These are phyloP conservation scores for Synaphobranchus kaupii DNA, from an alignment of 2,797 vertebrate species.

Conservation along the genomic window DNA sequence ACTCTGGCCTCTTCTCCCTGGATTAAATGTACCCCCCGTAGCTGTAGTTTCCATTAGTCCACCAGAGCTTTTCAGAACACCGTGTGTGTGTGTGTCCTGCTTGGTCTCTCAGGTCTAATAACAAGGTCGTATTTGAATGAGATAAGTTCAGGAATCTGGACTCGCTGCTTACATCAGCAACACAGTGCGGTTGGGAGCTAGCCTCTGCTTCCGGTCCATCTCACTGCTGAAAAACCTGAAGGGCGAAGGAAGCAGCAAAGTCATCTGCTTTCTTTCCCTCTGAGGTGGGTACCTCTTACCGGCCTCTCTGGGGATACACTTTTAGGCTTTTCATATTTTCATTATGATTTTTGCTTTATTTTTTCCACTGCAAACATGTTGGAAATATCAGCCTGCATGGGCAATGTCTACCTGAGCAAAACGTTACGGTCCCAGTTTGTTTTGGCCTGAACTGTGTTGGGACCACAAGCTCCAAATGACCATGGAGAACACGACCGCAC, in stretches of 20 bases:
- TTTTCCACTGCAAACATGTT: not conserved
- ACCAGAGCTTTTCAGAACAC: not conserved
- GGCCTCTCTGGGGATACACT: not conserved
- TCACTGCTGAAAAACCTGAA: not conserved
- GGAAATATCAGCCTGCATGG: not conserved
- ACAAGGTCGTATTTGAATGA: slow-evolving; percentile 24
- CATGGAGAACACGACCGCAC: no score
- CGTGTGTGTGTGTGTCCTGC: slow-evolving; percentile 5
- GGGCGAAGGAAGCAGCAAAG: not conserved
- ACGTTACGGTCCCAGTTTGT: not conserved
- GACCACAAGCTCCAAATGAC: not conserved
- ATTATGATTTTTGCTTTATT: not conserved
- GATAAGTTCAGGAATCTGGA: not conserved
- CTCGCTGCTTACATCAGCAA: not conserved
- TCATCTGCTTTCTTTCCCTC: not conserved
- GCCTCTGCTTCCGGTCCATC: not conserved
- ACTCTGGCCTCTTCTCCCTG: not conserved
- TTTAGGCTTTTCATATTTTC: not conserved
- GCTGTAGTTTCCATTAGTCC: not conserved
- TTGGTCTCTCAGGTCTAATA: not conserved
- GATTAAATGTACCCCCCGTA: slow-evolving; percentile 6
- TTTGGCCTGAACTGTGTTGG: not conserved
- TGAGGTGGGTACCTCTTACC: not conserved
- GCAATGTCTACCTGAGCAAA: not conserved
- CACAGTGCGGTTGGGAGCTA: not conserved